These are phyloP conservation scores for Dipodomys stephensi DNA, from an alignment of 2,113 vertebrate genomes.

Conservation along the genomic window DNA sequence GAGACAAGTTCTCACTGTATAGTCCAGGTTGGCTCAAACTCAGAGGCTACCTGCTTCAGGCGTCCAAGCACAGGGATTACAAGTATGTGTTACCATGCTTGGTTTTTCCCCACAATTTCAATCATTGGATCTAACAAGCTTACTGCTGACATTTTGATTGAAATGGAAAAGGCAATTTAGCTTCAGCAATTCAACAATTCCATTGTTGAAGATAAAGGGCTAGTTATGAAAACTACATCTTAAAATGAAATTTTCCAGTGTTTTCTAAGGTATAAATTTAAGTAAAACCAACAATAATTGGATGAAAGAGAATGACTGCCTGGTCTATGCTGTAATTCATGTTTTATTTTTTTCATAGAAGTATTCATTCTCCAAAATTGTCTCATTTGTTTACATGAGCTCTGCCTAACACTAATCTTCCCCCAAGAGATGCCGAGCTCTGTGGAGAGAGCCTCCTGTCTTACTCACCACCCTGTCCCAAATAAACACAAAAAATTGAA, in stretches of 20 bases:
- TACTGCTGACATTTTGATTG: not conserved
- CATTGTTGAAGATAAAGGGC: not conserved
- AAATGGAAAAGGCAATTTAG: not conserved
- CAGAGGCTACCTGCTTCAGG: too few species aligned
- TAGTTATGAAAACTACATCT: not conserved
- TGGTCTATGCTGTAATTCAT: not conserved
- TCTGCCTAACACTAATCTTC: not conserved
- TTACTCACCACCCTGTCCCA: not conserved
- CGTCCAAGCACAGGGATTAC: too few species aligned
- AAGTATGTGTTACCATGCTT: not conserved
- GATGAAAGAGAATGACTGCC: not conserved
- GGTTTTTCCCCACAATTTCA: not conserved
- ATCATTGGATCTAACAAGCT: not conserved
- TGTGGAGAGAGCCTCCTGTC: not conserved
- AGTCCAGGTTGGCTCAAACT: too few species aligned
- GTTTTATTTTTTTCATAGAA: not conserved
- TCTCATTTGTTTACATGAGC: not conserved
- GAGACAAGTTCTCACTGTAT: too few species aligned
- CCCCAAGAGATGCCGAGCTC: not conserved
- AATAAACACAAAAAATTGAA: not conserved
- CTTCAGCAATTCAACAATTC: too few species aligned
- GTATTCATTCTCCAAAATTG: not conserved
- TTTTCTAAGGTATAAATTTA: not conserved
- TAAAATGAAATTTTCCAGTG: not conserved
- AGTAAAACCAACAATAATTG: not conserved